Evolutionary conservation across 1,140 invertebrate genomes (phyloP).

Genomic region (Zaprionus inermis): DNA sequence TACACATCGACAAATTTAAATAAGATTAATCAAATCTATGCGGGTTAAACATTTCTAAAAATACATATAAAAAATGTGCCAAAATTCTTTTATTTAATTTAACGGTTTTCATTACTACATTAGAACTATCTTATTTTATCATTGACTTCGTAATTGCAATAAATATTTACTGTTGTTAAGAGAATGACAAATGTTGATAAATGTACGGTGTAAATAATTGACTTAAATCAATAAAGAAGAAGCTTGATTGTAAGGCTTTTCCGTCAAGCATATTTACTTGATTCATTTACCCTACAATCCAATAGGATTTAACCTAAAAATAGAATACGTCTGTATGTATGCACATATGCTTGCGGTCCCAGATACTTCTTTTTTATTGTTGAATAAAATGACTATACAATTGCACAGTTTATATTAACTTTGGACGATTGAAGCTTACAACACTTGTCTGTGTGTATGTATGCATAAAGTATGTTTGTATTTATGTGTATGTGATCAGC

Average conservation of each 20-base stretch:
- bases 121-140: not conserved
- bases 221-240: not conserved
- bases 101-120: slow-evolving; percentile 6
- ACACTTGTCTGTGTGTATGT: not conserved
- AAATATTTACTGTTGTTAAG: not conserved
- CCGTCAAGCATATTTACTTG: not conserved
- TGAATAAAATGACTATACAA: not conserved
- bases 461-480: not conserved
- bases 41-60: slow-evolving; percentile 16
- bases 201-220: too few species aligned
- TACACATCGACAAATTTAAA: not conserved
- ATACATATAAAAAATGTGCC: slow-evolving; percentile 15
- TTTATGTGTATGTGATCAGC: not conserved
- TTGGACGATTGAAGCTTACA: not conserved
- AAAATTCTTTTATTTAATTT: slow-evolving; percentile 12
- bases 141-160: not conserved
- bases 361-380: slow-evolving; percentile 6
- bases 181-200: too few species aligned
- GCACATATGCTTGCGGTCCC: not conserved
- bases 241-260: not conserved
- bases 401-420: not conserved
- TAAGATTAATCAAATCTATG: not conserved
- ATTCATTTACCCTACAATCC: slow-evolving; percentile 4
- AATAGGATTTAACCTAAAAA: not conserved
- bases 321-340: not conserved